Evolutionary conservation across 2,797 vertebrate species (phyloP), one percentile per base, ranked within the genome.

Genomic region (Spinus pinus): DNA sequence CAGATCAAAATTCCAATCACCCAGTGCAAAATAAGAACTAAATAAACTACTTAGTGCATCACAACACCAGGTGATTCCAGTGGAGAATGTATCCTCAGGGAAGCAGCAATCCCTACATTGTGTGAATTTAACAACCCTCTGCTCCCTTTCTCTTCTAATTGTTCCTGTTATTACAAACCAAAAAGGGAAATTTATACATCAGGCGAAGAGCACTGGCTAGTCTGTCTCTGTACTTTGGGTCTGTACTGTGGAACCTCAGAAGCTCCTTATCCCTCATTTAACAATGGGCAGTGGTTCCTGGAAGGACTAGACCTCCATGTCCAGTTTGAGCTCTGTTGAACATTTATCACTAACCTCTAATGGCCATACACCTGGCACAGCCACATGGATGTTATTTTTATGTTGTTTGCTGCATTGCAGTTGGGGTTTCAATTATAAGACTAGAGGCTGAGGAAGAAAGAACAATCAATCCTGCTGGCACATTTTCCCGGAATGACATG

Each of bases 341-440:
- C 72, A 60, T 78, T 78, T 41, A 10, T 62, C 37, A 39, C 30
- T n/a, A 5, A 5, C 12, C 44, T 39, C 67, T 81, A 57, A 25
- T 21, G 53, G n/a, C 46, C 1, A 0, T 28, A 19, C 17, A 35
- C 53, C 28, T 70, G 50, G 23, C 47, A 22, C 28, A 58, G 47
- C 30, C 25, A 4, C 47, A 64, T n/a, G 56, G 30, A 30, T 67
- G 13, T 35, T 69, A 28, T 69, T 81, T 86, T 67, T 64, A 21
- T 49, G 30, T 49, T 50, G 30, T 20, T 57, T 81, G 33, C 70
- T 89, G 31, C 70, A 31, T 20, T 72, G 58, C 46, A 42, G 49
- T 51, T 83, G 69, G 10, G 46, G 13, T 85, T 89, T 95, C 42
- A 31, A 35, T 78, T 84, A 86, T 92, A 93, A 91, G 50, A 70